phyloP scores from a whole-genome alignment of 2,113 vertebrate genomes.

The Thalassarche chlororhynchos region DNA sequence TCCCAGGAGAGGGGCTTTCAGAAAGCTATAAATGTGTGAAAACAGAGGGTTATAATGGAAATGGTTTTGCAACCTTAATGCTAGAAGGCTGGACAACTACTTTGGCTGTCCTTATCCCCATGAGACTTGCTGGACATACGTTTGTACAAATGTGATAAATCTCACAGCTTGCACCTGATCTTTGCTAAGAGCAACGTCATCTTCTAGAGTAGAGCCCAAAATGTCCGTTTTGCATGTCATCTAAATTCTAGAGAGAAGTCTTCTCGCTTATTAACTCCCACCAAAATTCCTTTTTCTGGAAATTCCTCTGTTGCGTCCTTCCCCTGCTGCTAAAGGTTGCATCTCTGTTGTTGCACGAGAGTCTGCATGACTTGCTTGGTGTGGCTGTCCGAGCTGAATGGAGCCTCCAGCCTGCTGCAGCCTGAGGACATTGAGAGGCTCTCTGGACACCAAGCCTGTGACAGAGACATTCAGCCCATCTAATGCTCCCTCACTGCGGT shows the following conservation, averaged over 20 bases:
- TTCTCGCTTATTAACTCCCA: neutral
- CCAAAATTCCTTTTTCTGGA: neutral
- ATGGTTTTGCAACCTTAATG: neutral
- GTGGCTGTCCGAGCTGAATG: neutral
- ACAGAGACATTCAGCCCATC: neutral
- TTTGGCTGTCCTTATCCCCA: neutral
- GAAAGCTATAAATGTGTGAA: conserved; percentile 33
- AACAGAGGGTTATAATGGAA: conserved; percentile 14
- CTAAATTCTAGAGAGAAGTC: neutral
- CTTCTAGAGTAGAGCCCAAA: neutral
- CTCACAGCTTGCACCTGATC: neutral
- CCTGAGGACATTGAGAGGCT: neutral
- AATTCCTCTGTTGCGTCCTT: neutral
- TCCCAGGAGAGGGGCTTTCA: conserved; percentile 9
- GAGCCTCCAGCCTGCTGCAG: neutral
- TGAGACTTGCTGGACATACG: neutral
- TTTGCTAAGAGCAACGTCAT: neutral
- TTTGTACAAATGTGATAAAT: neutral
- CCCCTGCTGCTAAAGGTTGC: neutral
- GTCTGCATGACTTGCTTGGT: neutral
- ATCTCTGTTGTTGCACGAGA: neutral
- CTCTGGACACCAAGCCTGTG: neutral
- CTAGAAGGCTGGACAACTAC: conserved; percentile 27
- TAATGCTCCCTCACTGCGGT: neutral
- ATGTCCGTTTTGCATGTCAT: neutral